These are phyloP conservation scores for Spondyliosoma cantharus DNA, from an alignment of 2,797 vertebrate genomes.

Conservation along the genomic window DNA sequence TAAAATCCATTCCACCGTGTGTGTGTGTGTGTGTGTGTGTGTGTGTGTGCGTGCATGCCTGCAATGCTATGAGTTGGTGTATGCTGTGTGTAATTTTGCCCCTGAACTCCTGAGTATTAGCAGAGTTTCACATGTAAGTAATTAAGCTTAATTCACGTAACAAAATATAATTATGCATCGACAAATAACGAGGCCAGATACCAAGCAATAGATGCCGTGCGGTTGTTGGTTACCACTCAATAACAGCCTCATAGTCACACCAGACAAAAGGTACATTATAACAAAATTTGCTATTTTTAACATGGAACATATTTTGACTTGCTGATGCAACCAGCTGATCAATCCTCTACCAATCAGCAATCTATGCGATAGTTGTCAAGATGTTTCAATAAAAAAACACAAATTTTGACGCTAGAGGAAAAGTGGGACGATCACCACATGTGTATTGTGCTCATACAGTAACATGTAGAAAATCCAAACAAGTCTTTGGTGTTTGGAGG, in stretches of 20 bases:
- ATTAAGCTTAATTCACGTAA: background rate
- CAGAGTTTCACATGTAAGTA: background rate
- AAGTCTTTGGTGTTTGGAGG: background rate
- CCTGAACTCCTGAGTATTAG: background rate
- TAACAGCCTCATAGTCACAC: background rate
- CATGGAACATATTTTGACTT: background rate
- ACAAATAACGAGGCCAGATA: background rate
- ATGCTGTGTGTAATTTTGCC: constrained; percentile 10
- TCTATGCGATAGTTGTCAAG: background rate
- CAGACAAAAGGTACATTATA: too few relatives aligned
- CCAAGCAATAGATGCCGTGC: background rate
- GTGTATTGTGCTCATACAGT: background rate
- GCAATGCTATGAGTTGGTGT: background rate
- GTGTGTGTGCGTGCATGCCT: constrained; percentile 16
- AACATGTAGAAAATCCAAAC: background rate
- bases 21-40: constrained; percentile 18
- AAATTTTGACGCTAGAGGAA: background rate
- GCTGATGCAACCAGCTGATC: background rate
- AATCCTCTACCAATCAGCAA: too few relatives aligned
- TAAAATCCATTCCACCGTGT: constrained; percentile 23
- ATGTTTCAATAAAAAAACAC: background rate
- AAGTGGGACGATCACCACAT: background rate
- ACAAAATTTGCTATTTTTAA: background rate
- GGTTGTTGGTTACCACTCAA: background rate
- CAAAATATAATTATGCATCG: background rate